phyloP scores from a whole-genome alignment of 1,140 invertebrate genomes.

The Nixonia krombeini region DNA sequence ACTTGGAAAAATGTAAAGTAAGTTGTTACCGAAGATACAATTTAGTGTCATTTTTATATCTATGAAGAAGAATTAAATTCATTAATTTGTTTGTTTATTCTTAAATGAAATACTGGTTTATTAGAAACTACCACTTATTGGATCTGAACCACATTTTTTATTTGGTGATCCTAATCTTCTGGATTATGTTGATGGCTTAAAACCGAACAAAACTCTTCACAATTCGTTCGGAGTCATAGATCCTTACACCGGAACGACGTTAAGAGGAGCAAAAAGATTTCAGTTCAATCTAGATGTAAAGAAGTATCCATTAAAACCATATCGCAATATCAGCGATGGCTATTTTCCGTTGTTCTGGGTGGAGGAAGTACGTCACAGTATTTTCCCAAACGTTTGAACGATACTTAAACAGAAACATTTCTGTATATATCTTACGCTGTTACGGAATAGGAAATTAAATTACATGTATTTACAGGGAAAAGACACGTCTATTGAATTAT shows the following conservation, averaged over 20 bases:
- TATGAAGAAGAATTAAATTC: too few species aligned
- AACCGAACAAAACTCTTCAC: slow-evolving; percentile 39
- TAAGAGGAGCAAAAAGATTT: slow-evolving; percentile 32
- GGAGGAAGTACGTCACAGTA: slow-evolving; percentile 38
- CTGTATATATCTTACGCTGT: too few species aligned
- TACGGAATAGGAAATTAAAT: too few species aligned
- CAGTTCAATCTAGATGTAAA: slow-evolving; percentile 40
- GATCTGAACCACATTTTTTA: slow-evolving; percentile 53
- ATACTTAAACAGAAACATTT: too few species aligned
- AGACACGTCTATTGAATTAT: neutral
- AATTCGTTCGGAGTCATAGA: slow-evolving; percentile 36
- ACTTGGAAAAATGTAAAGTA: slow-evolving; percentile 46
- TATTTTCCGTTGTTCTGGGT: slow-evolving; percentile 48
- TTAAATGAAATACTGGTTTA: neutral
- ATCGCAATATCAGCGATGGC: slow-evolving; percentile 44
- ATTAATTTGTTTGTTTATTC: neutral
- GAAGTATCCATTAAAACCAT: slow-evolving; percentile 3
- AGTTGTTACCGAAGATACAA: too few species aligned
- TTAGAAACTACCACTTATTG: slow-evolving; percentile 35
- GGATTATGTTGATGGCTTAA: slow-evolving; percentile 30
- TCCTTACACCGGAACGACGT: slow-evolving; percentile 37
- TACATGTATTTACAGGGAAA: too few species aligned
- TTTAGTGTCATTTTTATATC: too few species aligned
- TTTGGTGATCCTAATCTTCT: slow-evolving; percentile 35
- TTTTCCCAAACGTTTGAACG: too few species aligned